These are phyloP conservation scores for Eupithecia abbreviata DNA, from an alignment of 2,888 invertebrate genomes.

Conservation along the genomic window DNA sequence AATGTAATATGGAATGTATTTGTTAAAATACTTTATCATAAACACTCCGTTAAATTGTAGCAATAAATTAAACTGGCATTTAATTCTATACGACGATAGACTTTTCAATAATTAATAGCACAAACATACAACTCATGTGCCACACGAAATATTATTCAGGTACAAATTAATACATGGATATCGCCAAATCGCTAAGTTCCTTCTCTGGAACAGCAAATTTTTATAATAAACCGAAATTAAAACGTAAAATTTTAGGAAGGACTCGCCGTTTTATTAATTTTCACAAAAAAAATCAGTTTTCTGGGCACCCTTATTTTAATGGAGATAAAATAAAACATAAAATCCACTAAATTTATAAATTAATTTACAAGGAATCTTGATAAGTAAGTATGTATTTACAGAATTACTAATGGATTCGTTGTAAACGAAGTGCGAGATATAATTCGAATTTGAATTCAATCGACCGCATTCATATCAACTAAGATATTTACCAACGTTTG, in stretches of 20 bases:
- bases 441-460: no score
- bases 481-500: not conserved
- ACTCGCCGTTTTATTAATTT: not conserved
- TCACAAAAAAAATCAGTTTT: not conserved
- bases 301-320: conserved; percentile 14
- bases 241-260: not conserved
- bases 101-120: not conserved
- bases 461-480: not conserved
- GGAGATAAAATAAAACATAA: conserved; percentile 27
- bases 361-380: conserved; percentile 27
- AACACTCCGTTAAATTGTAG: not conserved
- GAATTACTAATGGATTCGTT: conserved; percentile 15
- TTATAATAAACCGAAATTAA: not conserved
- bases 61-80: conserved; percentile 1
- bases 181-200: conserved; percentile 28
- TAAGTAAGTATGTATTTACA: conserved; percentile 20
- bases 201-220: conserved; percentile 23
- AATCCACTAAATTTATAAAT: conserved; percentile 42
- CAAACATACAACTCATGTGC: not conserved
- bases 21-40: not conserved
- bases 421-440: conserved; percentile 1
- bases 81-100: not conserved
- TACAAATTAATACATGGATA: conserved; percentile 24
- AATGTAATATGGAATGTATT: not conserved
- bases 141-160: conserved; percentile 29